Percentiles rank a stretch among this genome's conserved stretches.
These are phyloP conservation scores for Sceloporus tristichus DNA, from an alignment of 2,113 vertebrate species.

Conservation along the genomic window DNA sequence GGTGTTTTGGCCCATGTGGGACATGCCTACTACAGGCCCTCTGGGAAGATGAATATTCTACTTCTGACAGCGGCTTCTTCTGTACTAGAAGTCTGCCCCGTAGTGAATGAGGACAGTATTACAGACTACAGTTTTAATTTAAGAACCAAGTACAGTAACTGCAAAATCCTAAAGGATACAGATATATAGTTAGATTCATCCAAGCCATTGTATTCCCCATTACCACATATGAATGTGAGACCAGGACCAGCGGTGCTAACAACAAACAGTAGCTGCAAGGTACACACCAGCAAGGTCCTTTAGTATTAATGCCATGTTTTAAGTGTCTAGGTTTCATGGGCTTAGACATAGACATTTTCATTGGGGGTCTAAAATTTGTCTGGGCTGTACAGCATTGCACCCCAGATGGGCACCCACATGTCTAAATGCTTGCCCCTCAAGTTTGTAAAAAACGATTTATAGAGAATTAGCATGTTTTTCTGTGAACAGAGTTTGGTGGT, in stretches of 20 bases:
- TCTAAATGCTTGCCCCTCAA: neutral
- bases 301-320: too few relatives aligned
- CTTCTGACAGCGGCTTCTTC: neutral
- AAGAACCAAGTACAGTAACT: neutral
- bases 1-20: too few relatives aligned
- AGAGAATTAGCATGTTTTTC: neutral
- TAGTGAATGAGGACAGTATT: neutral
- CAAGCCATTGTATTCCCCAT: too few relatives aligned
- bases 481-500: neutral
- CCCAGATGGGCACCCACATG: neutral
- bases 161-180: too few relatives aligned
- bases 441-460: neutral
- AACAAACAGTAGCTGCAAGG: too few relatives aligned
- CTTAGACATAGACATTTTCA: neutral
- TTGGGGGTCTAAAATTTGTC: neutral
- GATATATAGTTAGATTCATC: too few relatives aligned
- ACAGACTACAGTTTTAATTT: neutral
- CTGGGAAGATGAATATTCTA: neutral
- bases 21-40: neutral
- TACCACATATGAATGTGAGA: too few relatives aligned
- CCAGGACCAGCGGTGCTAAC: too few relatives aligned
- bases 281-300: neutral
- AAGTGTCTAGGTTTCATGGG: neutral
- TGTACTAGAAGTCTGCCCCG: neutral
- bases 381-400: neutral